phyloP scores from a whole-genome alignment of 2,113 vertebrate genomes.

The Gymnarchus niloticus region DNA sequence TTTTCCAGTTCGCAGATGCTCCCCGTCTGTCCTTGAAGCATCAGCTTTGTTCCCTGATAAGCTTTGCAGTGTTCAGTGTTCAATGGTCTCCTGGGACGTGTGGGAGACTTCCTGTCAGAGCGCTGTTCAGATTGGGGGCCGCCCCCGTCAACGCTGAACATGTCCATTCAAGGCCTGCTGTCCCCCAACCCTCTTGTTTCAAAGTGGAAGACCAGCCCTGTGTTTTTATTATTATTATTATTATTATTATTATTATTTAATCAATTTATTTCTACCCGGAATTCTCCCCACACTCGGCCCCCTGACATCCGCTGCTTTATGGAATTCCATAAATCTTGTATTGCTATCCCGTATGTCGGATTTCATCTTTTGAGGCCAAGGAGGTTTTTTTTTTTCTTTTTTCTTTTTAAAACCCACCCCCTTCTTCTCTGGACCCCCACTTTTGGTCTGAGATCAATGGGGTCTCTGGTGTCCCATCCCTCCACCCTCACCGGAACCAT shows the following conservation, averaged over 20 bases:
- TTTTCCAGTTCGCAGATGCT: background rate
- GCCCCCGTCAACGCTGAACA: background rate
- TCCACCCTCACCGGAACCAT: background rate
- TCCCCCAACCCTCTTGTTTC: background rate
- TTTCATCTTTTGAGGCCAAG: background rate
- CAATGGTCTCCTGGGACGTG: conserved; percentile 4
- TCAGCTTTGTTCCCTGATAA: background rate
- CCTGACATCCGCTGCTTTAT: background rate
- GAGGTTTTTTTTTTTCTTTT: background rate
- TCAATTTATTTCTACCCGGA: background rate
- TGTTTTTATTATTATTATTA: no score
- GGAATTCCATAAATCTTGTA: background rate
- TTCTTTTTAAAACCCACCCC: no score
- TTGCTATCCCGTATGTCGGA: background rate
- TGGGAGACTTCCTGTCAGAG: conserved; percentile 15
- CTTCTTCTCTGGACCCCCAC: background rate
- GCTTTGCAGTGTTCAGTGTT: background rate
- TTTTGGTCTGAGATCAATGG: background rate
- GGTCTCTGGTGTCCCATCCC: background rate
- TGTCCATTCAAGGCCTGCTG: background rate
- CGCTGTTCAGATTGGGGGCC: background rate
- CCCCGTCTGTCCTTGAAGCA: background rate
- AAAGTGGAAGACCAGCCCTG: background rate
- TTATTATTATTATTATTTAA: no score
- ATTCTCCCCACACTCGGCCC: background rate